phyloP scores from a whole-genome alignment of 1,140 invertebrate species.

The Zaprionus taronus region DNA sequence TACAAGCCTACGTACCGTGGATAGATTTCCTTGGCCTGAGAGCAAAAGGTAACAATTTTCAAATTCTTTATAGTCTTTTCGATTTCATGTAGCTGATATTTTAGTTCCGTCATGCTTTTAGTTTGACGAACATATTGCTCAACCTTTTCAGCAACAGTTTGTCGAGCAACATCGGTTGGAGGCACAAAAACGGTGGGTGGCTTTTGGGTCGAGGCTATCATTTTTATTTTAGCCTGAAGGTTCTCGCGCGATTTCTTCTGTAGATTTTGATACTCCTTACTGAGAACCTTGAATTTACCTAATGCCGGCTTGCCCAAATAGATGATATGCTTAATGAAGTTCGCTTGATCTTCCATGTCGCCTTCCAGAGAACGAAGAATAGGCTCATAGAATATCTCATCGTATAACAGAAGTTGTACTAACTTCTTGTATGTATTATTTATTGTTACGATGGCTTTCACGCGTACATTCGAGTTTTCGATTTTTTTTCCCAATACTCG shows the following conservation, averaged over 20 bases:
- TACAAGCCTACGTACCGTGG: constrained; percentile 16
- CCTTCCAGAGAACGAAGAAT: constrained; percentile 67
- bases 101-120: constrained; percentile 67
- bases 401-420: constrained; percentile 66
- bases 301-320: constrained; percentile 76
- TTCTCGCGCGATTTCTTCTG: constrained; percentile 56
- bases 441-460: constrained; percentile 77
- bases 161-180: neutral
- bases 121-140: constrained; percentile 75
- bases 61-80: constrained; percentile 72
- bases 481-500: constrained; percentile 66
- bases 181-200: neutral
- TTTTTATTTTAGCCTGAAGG: constrained; percentile 52
- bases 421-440: constrained; percentile 78
- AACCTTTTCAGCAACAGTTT: constrained; percentile 27
- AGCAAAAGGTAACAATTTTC: constrained; percentile 73
- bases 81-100: constrained; percentile 60
- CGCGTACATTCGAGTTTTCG: constrained; percentile 75
- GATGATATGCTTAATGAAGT: constrained; percentile 77
- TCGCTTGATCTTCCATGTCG: constrained; percentile 78
- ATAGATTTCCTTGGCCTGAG: constrained; percentile 70
- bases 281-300: constrained; percentile 63
- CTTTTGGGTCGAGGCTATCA: constrained; percentile 40
- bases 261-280: constrained; percentile 53
- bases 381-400: constrained; percentile 81